Conservation (phyloP, 2,113 vertebrate species). For the Cephalopholis sonnerati region DNA sequence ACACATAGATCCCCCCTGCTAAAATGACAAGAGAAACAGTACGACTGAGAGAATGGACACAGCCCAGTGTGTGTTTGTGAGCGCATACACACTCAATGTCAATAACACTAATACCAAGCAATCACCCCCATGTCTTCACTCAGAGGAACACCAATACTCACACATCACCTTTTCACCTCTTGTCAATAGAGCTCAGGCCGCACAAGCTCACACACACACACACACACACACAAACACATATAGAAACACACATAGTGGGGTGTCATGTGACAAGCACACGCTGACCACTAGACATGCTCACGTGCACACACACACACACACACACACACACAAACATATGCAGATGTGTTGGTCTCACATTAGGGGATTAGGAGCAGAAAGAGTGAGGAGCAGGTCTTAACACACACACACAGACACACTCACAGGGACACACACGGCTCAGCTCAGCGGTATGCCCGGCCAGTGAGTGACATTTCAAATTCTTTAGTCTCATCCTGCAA, state of each 20-base stretch:
- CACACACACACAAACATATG: slow-evolving; percentile 26
- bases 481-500: slow-evolving; percentile 72
- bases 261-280: slow-evolving; percentile 19
- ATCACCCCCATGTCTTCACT: slow-evolving; percentile 30
- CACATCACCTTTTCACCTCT: slow-evolving; percentile 41
- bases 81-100: slow-evolving; percentile 25
- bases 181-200: slow-evolving; percentile 31
- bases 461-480: slow-evolving; percentile 78
- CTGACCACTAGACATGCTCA: slow-evolving; percentile 25
- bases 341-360: slow-evolving; percentile 55
- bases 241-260: neutral
- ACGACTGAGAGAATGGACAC: slow-evolving; percentile 32
- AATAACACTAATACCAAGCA: slow-evolving; percentile 57
- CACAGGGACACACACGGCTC: slow-evolving; percentile 18
- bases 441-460: slow-evolving; percentile 49
- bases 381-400: slow-evolving; percentile 46
- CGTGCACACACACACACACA: neutral
- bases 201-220: slow-evolving; percentile 1
- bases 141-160: slow-evolving; percentile 30
- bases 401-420: slow-evolving; percentile 46
- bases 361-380: slow-evolving; percentile 49
- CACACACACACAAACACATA: neutral
- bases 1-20: slow-evolving; percentile 40
- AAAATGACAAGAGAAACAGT: slow-evolving; percentile 43
- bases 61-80: slow-evolving; percentile 32